Evolutionary conservation across 2,888 invertebrate species (phyloP).

Genomic region (Deladenus siricidicola): DNA sequence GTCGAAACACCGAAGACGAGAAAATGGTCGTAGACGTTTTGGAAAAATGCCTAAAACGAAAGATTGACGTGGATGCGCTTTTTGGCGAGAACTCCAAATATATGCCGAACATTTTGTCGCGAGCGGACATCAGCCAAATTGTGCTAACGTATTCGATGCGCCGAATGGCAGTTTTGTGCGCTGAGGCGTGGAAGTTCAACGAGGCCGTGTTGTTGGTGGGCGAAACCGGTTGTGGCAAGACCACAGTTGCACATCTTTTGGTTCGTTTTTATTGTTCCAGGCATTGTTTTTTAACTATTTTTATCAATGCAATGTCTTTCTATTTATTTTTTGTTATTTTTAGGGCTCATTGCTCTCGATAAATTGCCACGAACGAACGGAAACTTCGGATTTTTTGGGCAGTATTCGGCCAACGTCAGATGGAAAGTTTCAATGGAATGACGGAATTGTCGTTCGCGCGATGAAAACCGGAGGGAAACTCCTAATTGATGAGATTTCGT

Average conservation of each 20-base stretch:
- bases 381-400: slow-evolving; percentile 93
- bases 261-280: slow-evolving; percentile 55
- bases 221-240: slow-evolving; percentile 69
- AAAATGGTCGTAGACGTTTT: slow-evolving; percentile 70
- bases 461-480: slow-evolving; percentile 82
- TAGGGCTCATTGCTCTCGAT: slow-evolving; percentile 68
- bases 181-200: slow-evolving; percentile 70
- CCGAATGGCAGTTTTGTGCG: slow-evolving; percentile 61
- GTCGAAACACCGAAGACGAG: slow-evolving; percentile 74
- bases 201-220: slow-evolving; percentile 93
- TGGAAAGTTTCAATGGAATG: slow-evolving; percentile 66
- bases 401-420: slow-evolving; percentile 73
- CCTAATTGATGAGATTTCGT: slow-evolving; percentile 93
- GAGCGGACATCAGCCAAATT: slow-evolving; percentile 64
- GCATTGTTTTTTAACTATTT: not conserved
- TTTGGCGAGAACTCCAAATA: slow-evolving; percentile 42
- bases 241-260: slow-evolving; percentile 36
- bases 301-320: not conserved
- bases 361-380: slow-evolving; percentile 98
- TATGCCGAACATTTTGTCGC: slow-evolving; percentile 29
- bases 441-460: slow-evolving; percentile 83
- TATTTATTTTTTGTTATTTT: slow-evolving; percentile 31
- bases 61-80: slow-evolving; percentile 27
- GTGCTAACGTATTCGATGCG: slow-evolving; percentile 92
- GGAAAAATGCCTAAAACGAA: slow-evolving; percentile 66